Conservation (phyloP, 2,113 vertebrate genomes). For the Planiliza haematocheilus region DNA sequence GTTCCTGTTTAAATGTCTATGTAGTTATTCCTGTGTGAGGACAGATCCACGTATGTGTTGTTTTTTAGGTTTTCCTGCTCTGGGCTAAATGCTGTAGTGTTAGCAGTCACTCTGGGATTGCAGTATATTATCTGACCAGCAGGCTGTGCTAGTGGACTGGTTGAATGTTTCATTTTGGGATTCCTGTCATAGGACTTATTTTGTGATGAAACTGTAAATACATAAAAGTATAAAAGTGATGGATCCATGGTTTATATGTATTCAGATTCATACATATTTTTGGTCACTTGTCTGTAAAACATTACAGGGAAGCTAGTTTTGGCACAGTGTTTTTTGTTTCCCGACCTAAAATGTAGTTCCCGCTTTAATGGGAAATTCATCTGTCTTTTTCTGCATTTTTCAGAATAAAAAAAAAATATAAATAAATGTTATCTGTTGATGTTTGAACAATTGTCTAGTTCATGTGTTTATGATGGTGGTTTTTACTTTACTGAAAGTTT, state of each 20-base stretch:
- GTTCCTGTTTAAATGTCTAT: conserved; percentile 46
- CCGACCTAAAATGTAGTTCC: conserved; percentile 57
- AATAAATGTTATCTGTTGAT: conserved; percentile 73
- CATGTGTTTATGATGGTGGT: conserved; percentile 47
- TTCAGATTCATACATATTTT: conserved; percentile 51
- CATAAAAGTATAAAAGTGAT: conserved; percentile 43
- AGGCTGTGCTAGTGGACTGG: conserved; percentile 68
- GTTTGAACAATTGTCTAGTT: conserved; percentile 44
- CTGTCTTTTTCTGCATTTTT: conserved; percentile 59
- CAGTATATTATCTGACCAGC: conserved; percentile 67
- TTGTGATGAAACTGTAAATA: conserved; percentile 62
- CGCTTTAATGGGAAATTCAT: conserved; percentile 55
- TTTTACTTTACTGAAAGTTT: too few species aligned
- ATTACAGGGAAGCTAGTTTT: conserved; percentile 28
- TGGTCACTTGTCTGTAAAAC: conserved; percentile 42
- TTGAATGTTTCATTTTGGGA: conserved; percentile 67
- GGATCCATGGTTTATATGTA: conserved; percentile 49
- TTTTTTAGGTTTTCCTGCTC: conserved; percentile 8
- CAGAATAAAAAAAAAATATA: conserved; percentile 43
- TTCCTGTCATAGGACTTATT: conserved; percentile 49
- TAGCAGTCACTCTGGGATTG: conserved; percentile 31
- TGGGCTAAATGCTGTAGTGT: conserved; percentile 33
- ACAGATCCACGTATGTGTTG: conserved; percentile 21
- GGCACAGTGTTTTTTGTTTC: conserved; percentile 15
- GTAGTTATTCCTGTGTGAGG: conserved; percentile 40